These are phyloP conservation scores for Scomber japonicus DNA, from an alignment of 2,113 vertebrate species.

Conservation along the genomic window DNA sequence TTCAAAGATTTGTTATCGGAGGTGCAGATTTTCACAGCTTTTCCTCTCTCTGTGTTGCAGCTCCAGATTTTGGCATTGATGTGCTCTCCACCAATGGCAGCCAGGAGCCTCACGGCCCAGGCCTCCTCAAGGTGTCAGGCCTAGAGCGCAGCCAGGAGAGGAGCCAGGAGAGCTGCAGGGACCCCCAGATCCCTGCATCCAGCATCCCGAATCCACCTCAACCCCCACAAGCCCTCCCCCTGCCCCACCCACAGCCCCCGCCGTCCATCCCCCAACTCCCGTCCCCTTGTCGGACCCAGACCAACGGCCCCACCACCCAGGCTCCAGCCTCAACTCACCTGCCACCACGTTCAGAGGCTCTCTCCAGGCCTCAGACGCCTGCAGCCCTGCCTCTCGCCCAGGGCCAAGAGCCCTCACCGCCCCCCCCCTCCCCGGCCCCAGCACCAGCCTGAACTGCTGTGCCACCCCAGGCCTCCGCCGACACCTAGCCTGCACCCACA, in stretches of 20 bases:
- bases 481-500: constrained; percentile 79
- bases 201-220: constrained; percentile 84
- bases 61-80: constrained; percentile 89
- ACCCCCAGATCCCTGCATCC: constrained; percentile 83
- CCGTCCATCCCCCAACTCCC: constrained; percentile 66
- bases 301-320: constrained; percentile 55
- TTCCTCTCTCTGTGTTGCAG: constrained; percentile 69
- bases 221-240: constrained; percentile 74
- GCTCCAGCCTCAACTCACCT: constrained; percentile 72
- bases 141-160: constrained; percentile 98
- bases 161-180: constrained; percentile 93
- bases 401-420: constrained; percentile 78
- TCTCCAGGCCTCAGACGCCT: constrained; percentile 71
- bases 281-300: constrained; percentile 79
- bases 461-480: constrained; percentile 68
- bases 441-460: constrained; percentile 70
- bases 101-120: constrained; percentile 90
- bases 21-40: not conserved
- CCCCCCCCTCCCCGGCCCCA: constrained; percentile 78
- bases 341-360: constrained; percentile 71
- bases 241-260: constrained; percentile 65
- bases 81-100: constrained; percentile 89
- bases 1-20: not conserved
- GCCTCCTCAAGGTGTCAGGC: constrained; percentile 94
- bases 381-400: constrained; percentile 82